Conservation (phyloP, 2,113 vertebrate species). For the Gasterosteus aculeatus region DNA sequence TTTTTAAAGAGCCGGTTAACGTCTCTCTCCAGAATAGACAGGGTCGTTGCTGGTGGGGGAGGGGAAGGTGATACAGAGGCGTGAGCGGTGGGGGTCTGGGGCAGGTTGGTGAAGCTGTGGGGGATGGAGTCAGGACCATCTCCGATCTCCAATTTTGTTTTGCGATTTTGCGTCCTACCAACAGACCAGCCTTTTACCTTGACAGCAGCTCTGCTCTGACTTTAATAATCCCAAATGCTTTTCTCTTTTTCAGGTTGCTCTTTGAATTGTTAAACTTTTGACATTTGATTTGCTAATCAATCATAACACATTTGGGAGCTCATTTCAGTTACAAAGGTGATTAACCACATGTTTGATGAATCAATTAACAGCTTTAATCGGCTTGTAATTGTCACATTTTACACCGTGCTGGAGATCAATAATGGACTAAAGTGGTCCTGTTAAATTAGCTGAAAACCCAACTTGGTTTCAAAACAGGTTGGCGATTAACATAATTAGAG, state of each 20-base stretch:
- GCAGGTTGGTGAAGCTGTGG: no score
- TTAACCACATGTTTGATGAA: background rate
- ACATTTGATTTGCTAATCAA: background rate
- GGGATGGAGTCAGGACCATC: no score
- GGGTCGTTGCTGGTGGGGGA: no score
- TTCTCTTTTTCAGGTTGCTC: background rate
- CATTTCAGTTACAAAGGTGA: background rate
- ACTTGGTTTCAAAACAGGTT: conserved; percentile 20
- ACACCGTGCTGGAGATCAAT: conserved; percentile 12
- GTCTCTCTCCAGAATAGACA: no score
- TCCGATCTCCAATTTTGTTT: no score
- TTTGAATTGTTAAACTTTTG: background rate
- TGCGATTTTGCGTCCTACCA: no score
- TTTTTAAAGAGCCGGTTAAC: no score
- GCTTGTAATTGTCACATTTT: conserved; percentile 25
- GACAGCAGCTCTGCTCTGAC: background rate
- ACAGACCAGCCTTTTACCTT: background rate
- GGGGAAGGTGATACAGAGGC: no score
- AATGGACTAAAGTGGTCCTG: background rate
- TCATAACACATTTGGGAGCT: background rate
- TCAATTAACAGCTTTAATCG: background rate
- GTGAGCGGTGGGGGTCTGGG: no score
- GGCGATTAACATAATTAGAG: conserved; percentile 26
- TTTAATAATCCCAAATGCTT: background rate
- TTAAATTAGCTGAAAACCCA: conserved; percentile 17